Evolutionary conservation across 2,888 invertebrate genomes (phyloP).

Genomic region (Synanthedon formicaeformis): DNA sequence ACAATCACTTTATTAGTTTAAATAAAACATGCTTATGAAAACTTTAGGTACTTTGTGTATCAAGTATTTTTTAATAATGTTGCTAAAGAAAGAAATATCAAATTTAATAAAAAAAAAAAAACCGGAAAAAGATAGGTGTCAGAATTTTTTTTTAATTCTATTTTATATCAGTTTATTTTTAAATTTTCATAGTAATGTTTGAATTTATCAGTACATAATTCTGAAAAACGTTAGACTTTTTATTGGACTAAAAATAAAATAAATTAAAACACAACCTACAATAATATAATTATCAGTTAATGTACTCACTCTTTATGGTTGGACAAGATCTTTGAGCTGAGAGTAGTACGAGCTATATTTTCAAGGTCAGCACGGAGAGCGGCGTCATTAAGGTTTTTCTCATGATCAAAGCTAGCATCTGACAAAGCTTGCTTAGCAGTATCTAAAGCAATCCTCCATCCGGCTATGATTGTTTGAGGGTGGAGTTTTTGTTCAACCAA

Average conservation of each 20-base stretch:
- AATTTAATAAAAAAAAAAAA: too few species aligned
- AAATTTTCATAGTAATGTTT: too few species aligned
- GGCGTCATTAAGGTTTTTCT: slow-evolving; percentile 74
- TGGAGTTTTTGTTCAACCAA: slow-evolving; percentile 94
- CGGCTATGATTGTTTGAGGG: slow-evolving; percentile 97
- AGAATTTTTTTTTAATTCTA: too few species aligned
- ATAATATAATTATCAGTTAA: background rate
- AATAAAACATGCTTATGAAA: slow-evolving; percentile 1
- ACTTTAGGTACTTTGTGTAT: background rate
- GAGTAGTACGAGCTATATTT: slow-evolving; percentile 97
- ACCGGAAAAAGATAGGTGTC: too few species aligned
- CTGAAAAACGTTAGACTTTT: too few species aligned
- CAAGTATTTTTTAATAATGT: too few species aligned
- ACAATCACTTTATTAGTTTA: background rate
- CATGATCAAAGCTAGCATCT: slow-evolving; percentile 85
- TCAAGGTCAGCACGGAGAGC: slow-evolving; percentile 89
- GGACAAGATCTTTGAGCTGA: slow-evolving; percentile 97
- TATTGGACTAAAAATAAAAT: background rate
- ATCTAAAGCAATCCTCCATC: slow-evolving; percentile 91
- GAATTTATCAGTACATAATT: too few species aligned
- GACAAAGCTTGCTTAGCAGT: slow-evolving; percentile 87
- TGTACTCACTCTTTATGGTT: slow-evolving; percentile 88
- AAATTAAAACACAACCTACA: background rate
- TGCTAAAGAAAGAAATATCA: too few species aligned
- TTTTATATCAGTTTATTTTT: too few species aligned